Conservation (phyloP, 1,140 invertebrate species). For the Nebria ingens region DNA sequence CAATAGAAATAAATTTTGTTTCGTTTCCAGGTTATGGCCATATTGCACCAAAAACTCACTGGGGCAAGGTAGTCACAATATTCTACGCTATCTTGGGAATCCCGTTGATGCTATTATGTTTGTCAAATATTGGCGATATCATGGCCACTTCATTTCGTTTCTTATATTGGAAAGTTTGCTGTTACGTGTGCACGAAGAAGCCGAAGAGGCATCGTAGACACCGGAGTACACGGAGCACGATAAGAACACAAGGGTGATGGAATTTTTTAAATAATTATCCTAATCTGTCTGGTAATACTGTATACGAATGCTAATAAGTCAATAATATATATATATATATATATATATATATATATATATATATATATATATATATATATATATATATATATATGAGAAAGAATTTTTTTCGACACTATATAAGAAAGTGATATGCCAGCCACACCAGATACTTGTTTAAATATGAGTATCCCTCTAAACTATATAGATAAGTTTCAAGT, state of each 20-base stretch:
- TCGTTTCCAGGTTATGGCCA: conserved; percentile 87
- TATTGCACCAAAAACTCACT: conserved; percentile 84
- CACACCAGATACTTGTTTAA: no score
- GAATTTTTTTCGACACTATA: no score
- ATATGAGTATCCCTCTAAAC: no score
- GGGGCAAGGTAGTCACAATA: conserved; percentile 88
- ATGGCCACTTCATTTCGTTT: conserved; percentile 90
- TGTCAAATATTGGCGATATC: conserved; percentile 92
- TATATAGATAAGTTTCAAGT: no score
- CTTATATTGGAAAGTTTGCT: conserved; percentile 82
- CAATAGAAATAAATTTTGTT: no score
- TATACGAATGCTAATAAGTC: not conserved
- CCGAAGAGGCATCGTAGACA: conserved; percentile 49
- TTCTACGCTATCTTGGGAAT: conserved; percentile 94
- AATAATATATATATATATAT: not conserved
- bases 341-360: no score
- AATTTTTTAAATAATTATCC: not conserved
- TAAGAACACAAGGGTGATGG: conserved; percentile 23
- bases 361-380: no score
- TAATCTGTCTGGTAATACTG: no score
- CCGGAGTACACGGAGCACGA: conserved; percentile 24
- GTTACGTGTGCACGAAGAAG: conserved; percentile 74
- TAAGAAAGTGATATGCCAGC: no score
- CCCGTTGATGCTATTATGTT: conserved; percentile 84
- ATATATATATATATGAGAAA: no score